Evolutionary conservation across 1,140 invertebrate species (phyloP), one percentile per base, ranked within the genome.

Genomic region (Anastatus disparis): DNA sequence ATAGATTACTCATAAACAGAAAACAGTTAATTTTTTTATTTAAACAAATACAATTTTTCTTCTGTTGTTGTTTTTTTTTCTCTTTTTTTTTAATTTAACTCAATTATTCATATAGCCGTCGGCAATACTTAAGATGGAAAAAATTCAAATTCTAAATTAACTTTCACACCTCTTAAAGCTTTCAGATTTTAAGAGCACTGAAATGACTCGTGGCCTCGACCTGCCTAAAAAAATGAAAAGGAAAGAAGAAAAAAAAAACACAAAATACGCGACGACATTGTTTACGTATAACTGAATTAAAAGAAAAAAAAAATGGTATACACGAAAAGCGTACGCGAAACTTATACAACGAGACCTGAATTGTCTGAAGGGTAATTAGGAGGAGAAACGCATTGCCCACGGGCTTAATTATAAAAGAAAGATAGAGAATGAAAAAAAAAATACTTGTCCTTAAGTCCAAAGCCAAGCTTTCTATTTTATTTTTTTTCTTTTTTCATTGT

Each of bases 341-440:
- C 74, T 83, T 72, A 68, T 67, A 74, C 40, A 61, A 44, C 44
- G n/a, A 78, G 76, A 55, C 74, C 53, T 75, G 76, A 72, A 84
- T 82, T 82, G 79, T 84, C 78, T 79, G 79, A 83, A 80, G 77
- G 77, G 79, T 84, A 84, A 84, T 85, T 84, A 85, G 82, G n/a
- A 82, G 78, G 75, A 82, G 81, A 77, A 83, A 83, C 80, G 75
- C 75, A 77, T 81, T 74, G 80, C 82, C 81, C 73, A 73, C 75
- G 79, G 82, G 81, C 81, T 79, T 84, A 85, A 84, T 85, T 85
- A 85, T 83, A 83, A 83, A 80, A 81, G 76, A 73, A 42, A 48
- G 35, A 26, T 4, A 35, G 7, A 64, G 20, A 24, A n/a, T n/a
- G n/a, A n/a, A n/a, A n/a, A n/a, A n/a, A n/a, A n/a, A n/a, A 55